A percentile compares a stretch with the other conserved stretches of the same genome.
phyloP scores from a whole-genome alignment of 2,113 vertebrate species.

The Pollimyrus isidori region DNA sequence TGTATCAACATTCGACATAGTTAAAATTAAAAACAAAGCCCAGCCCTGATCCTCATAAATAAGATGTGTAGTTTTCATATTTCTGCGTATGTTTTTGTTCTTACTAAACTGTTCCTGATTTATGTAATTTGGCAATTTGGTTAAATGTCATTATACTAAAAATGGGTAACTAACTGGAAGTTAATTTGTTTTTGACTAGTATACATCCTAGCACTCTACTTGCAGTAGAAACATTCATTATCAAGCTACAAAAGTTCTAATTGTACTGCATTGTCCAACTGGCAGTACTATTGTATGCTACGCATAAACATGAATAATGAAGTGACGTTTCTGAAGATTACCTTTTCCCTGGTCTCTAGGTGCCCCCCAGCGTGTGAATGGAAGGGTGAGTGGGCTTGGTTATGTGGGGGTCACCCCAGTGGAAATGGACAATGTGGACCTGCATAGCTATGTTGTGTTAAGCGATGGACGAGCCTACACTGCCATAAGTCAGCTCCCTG shows the following conservation, averaged over 20 bases:
- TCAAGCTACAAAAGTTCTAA: background rate
- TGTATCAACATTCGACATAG: background rate
- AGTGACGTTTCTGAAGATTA: background rate
- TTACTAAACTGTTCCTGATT: background rate
- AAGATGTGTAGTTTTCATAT: background rate
- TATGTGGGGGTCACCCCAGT: slow-evolving; percentile 63
- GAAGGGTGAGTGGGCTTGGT: slow-evolving; percentile 80
- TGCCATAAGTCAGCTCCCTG: slow-evolving; percentile 82
- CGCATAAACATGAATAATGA: background rate
- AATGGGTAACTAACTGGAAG: background rate
- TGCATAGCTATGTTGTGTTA: slow-evolving; percentile 87
- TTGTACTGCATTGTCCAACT: background rate
- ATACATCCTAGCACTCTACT: background rate
- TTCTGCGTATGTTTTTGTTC: background rate
- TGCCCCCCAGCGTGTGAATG: slow-evolving; percentile 84
- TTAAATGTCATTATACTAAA: background rate
- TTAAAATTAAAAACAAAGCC: background rate
- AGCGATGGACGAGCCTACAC: slow-evolving; percentile 86
- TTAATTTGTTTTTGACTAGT: background rate
- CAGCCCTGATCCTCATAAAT: background rate
- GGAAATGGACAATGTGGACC: slow-evolving; percentile 62
- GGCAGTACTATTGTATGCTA: background rate
- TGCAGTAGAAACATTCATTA: too few species aligned
- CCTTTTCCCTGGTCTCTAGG: slow-evolving; percentile 51
- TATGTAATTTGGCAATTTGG: background rate